phyloP scores from a whole-genome alignment of 1,140 invertebrate species.

The Luehdorfia chinensis region DNA sequence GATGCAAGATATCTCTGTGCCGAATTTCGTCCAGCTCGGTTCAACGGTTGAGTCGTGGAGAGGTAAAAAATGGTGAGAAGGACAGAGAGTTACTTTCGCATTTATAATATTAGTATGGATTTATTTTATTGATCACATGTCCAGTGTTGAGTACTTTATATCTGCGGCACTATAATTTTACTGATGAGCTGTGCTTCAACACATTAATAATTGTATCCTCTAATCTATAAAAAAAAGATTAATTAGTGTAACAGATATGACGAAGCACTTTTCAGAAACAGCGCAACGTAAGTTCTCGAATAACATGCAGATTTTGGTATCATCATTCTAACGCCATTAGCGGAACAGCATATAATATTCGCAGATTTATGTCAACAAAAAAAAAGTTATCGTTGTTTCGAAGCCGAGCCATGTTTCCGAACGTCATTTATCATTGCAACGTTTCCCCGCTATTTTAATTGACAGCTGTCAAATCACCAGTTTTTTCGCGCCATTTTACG shows the following conservation, averaged over 20 bases:
- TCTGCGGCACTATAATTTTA: no score
- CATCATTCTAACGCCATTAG: conserved; percentile 12
- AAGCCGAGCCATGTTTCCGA: conserved; percentile 32
- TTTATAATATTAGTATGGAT: no score
- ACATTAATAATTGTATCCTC: no score
- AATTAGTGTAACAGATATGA: neutral
- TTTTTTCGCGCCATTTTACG: conserved; percentile 55
- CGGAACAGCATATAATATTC: conserved; percentile 24
- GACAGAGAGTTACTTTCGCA: no score
- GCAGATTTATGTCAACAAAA: conserved; percentile 31
- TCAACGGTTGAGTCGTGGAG: no score
- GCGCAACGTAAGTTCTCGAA: neutral
- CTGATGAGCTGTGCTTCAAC: no score
- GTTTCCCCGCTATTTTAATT: conserved; percentile 50
- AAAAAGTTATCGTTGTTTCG: conserved; percentile 27
- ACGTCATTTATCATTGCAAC: conserved; percentile 49
- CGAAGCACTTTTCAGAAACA: neutral
- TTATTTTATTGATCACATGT: no score
- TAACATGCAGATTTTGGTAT: neutral
- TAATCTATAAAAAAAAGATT: no score
- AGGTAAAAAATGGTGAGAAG: no score
- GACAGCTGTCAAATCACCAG: conserved; percentile 64
- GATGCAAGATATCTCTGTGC: no score
- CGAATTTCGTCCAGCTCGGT: no score
- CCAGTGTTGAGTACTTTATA: no score